A percentile compares a stretch with the other conserved stretches of the same genome.
Evolutionary conservation across 1,140 invertebrate species (phyloP).

Genomic region (Rhynchophorus ferrugineus): DNA sequence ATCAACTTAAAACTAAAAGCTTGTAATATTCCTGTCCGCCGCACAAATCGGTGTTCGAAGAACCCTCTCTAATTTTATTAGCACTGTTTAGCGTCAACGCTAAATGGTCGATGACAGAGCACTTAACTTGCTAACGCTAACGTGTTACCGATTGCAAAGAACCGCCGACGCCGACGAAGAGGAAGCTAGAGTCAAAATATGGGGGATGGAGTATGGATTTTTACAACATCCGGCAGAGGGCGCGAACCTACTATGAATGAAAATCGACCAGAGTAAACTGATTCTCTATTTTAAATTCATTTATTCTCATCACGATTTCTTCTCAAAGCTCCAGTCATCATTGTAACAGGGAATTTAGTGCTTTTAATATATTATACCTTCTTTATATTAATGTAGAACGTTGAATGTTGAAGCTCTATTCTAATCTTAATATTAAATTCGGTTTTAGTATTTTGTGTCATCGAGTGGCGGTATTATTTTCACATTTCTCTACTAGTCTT

Average conservation of each 20-base stretch:
- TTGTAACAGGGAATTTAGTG: no score
- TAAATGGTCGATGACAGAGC: slow-evolving; percentile 1
- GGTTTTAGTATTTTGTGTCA: no score
- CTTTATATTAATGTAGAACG: no score
- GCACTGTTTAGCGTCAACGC: not conserved
- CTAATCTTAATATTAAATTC: no score
- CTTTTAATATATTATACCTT: no score
- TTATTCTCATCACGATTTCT: no score
- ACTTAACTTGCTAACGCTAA: slow-evolving; percentile 4
- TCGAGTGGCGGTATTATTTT: no score
- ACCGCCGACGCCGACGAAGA: not conserved
- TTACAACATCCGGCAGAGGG: slow-evolving; percentile 12
- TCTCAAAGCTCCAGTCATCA: no score
- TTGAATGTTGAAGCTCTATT: no score
- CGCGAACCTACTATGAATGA: not conserved
- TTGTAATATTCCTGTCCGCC: not conserved
- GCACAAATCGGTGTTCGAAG: not conserved
- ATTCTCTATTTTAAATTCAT: no score
- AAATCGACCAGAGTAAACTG: no score
- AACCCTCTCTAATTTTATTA: slow-evolving; percentile 1
- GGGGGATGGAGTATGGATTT: not conserved
- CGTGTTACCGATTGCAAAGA: not conserved
- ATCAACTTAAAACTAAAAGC: not conserved
- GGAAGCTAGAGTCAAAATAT: slow-evolving; percentile 3
- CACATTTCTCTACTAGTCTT: no score